Conservation (phyloP, 2,797 vertebrate genomes). For the Sorex maritimensis region DNA sequence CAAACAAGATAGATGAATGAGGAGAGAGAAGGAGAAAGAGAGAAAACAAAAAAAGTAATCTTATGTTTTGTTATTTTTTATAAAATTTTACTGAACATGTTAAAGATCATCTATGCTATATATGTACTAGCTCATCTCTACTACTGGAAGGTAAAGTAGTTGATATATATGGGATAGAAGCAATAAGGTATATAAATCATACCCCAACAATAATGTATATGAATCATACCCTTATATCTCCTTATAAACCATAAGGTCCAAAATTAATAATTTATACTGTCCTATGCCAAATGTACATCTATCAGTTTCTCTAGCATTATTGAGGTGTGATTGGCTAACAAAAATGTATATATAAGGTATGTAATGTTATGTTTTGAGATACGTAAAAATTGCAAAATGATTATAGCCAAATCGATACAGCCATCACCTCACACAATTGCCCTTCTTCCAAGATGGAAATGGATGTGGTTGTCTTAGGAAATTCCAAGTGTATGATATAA, state of each 20-base stretch:
- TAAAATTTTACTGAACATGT: constrained; percentile 40
- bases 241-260: too few relatives aligned
- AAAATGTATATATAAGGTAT: not conserved
- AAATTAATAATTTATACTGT: not conserved
- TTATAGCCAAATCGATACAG: not conserved
- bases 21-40: not conserved
- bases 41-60: not conserved
- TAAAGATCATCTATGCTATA: not conserved
- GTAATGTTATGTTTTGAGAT: not conserved
- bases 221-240: not conserved
- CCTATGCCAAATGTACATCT: not conserved
- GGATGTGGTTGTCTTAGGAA: not conserved
- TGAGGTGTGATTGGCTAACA: not conserved
- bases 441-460: not conserved
- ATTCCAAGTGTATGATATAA: not conserved
- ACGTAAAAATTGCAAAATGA: not conserved
- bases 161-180: not conserved
- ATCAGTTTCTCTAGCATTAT: not conserved
- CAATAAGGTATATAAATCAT: not conserved
- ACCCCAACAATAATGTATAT: not conserved
- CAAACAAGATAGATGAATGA: not conserved
- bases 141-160: not conserved
- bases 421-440: not conserved
- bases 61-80: constrained; percentile 40
- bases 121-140: not conserved